phyloP scores from a whole-genome alignment of 2,888 invertebrate genomes.

The Kuschelorhynchus macadamiae region DNA sequence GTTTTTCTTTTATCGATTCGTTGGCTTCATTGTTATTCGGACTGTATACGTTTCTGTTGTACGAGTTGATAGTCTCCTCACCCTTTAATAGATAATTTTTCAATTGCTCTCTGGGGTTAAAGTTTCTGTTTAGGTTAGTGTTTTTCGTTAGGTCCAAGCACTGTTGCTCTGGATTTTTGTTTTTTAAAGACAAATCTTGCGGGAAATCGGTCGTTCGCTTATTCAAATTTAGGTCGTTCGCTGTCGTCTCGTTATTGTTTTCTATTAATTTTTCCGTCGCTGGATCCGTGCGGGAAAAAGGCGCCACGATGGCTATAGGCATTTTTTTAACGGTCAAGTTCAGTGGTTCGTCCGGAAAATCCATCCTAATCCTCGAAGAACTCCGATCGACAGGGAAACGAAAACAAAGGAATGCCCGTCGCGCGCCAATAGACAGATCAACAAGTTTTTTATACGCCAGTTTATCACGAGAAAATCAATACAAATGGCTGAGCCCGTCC shows the following conservation, averaged over 20 bases:
- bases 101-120: constrained; percentile 62
- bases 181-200: constrained; percentile 66
- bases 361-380: constrained; percentile 50
- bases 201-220: constrained; percentile 64
- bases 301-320: constrained; percentile 72
- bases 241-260: constrained; percentile 53
- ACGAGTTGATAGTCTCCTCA: constrained; percentile 66
- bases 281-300: constrained; percentile 61
- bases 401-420: constrained; percentile 26
- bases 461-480: constrained; percentile 69
- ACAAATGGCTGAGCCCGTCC: constrained; percentile 68
- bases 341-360: constrained; percentile 67
- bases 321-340: constrained; percentile 71
- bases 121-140: constrained; percentile 50
- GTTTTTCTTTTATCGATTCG: constrained; percentile 54
- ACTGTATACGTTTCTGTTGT: constrained; percentile 66
- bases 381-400: constrained; percentile 45
- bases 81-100: constrained; percentile 61
- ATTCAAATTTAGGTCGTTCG: constrained; percentile 21
- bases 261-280: constrained; percentile 55
- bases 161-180: constrained; percentile 50
- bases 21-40: constrained; percentile 60
- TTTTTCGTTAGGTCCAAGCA: constrained; percentile 57
- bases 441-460: constrained; percentile 70
- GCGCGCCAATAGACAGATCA: constrained; percentile 65